These are phyloP conservation scores for Antedon bifida DNA, from an alignment of 35 echinoderm and acorn worm species.

Conservation along the genomic window DNA sequence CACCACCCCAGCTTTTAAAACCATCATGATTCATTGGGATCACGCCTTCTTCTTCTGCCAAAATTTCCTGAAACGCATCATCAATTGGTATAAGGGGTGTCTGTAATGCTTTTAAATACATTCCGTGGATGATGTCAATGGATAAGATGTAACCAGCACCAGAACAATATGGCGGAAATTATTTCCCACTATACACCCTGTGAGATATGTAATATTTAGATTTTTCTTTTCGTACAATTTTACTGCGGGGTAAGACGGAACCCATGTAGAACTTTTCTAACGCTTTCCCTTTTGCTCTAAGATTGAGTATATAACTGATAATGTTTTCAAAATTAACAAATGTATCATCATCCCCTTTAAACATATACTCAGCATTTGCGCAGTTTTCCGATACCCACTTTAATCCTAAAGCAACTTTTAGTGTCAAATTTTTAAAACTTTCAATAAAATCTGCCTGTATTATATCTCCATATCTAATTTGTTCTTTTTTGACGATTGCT, in stretches of 20 bases:
- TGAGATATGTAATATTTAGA: constrained; percentile 72
- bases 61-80: constrained; percentile 75
- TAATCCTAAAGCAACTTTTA: constrained; percentile 67
- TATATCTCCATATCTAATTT: constrained; percentile 59
- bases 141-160: constrained; percentile 85
- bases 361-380: constrained; percentile 53
- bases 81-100: constrained; percentile 81
- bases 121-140: constrained; percentile 42
- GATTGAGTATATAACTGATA: constrained; percentile 30
- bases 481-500: constrained; percentile 49
- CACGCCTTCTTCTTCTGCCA: constrained; percentile 50
- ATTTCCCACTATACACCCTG: constrained; percentile 55
- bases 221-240: constrained; percentile 24
- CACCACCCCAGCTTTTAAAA: constrained; percentile 79
- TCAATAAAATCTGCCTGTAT: constrained; percentile 70
- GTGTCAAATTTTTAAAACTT: constrained; percentile 66
- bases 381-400: constrained; percentile 76
- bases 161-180: constrained; percentile 90
- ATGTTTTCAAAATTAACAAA: constrained; percentile 85
- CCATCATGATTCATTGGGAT: constrained; percentile 35
- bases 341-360: constrained; percentile 96
- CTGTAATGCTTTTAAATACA: constrained; percentile 59
- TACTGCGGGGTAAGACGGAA: constrained; percentile 40
- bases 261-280: constrained; percentile 39
- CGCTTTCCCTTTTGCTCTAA: constrained; percentile 25